These are phyloP conservation scores for Boleophthalmus pectinirostris DNA, from an alignment of 2,113 vertebrate species.

Conservation along the genomic window DNA sequence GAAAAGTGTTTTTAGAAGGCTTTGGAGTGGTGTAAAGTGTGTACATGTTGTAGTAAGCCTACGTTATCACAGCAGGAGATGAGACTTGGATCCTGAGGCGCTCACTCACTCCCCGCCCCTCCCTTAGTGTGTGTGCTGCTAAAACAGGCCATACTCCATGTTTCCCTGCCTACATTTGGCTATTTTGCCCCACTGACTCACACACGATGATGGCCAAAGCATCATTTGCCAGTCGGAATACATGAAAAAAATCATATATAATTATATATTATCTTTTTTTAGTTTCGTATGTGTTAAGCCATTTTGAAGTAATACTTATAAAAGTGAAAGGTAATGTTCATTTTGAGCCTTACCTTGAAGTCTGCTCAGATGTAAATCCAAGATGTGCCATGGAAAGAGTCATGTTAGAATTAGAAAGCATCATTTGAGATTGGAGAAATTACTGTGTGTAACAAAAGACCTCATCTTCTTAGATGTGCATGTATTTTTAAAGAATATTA, in stretches of 20 bases:
- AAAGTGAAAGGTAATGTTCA: background rate
- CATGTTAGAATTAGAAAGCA: too few relatives aligned
- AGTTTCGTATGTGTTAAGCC: background rate
- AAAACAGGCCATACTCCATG: conserved; percentile 21
- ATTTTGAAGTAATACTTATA: background rate
- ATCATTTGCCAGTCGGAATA: conserved; percentile 8
- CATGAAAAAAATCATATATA: background rate
- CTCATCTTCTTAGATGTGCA: background rate
- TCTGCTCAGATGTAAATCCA: too few relatives aligned
- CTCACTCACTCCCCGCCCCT: background rate
- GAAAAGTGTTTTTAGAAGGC: conserved; percentile 1
- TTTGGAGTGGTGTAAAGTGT: background rate
- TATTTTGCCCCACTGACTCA: conserved; percentile 45
- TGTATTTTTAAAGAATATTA: background rate
- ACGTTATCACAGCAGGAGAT: conserved; percentile 31
- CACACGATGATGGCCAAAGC: conserved; percentile 3
- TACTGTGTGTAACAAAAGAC: background rate
- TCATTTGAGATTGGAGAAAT: too few relatives aligned
- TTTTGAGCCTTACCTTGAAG: too few relatives aligned
- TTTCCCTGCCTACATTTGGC: conserved; percentile 32
- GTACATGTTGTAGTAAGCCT: conserved; percentile 19
- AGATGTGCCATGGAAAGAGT: too few relatives aligned
- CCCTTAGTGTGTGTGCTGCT: conserved; percentile 10
- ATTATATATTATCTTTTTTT: too few relatives aligned
- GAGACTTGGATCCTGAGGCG: conserved; percentile 26